These are phyloP conservation scores for Chiroxiphia lanceolata DNA, from an alignment of 2,797 vertebrate species.

Conservation along the genomic window DNA sequence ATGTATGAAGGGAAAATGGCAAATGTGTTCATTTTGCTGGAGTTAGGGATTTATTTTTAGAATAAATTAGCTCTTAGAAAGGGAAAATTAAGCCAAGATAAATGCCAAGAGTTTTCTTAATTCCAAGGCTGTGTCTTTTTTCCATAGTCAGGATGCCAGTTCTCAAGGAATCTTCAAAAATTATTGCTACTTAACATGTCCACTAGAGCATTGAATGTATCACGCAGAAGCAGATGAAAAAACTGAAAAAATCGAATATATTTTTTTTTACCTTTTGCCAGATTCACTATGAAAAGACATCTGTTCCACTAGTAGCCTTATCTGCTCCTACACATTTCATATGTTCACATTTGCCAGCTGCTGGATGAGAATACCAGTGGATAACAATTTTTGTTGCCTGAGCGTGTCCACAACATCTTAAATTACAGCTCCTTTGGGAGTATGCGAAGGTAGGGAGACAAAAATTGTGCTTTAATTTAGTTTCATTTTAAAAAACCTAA, in stretches of 20 bases:
- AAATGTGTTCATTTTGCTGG: not conserved
- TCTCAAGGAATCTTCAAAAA: not conserved
- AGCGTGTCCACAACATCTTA: not conserved
- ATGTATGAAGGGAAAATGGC: not conserved
- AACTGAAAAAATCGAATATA: not conserved
- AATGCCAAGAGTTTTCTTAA: not conserved
- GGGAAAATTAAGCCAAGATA: not conserved
- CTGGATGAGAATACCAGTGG: not conserved
- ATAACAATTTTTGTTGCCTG: not conserved
- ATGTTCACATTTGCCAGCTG: not conserved
- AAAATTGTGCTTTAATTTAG: not conserved
- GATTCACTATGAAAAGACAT: not conserved
- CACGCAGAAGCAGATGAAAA: not conserved
- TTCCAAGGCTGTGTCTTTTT: not conserved
- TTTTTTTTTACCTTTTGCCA: not conserved
- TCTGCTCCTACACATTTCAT: slow-evolving; percentile 15
- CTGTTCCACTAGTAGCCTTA: slow-evolving; percentile 2
- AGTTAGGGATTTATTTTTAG: not conserved
- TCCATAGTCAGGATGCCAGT: not conserved
- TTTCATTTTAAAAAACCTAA: not conserved
- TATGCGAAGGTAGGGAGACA: not conserved
- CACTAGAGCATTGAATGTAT: not conserved
- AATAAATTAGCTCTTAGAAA: not conserved
- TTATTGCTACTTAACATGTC: not conserved
- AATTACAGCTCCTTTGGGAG: not conserved